phyloP scores from a whole-genome alignment of 2,113 vertebrate genomes.

The Zapornia atra region DNA sequence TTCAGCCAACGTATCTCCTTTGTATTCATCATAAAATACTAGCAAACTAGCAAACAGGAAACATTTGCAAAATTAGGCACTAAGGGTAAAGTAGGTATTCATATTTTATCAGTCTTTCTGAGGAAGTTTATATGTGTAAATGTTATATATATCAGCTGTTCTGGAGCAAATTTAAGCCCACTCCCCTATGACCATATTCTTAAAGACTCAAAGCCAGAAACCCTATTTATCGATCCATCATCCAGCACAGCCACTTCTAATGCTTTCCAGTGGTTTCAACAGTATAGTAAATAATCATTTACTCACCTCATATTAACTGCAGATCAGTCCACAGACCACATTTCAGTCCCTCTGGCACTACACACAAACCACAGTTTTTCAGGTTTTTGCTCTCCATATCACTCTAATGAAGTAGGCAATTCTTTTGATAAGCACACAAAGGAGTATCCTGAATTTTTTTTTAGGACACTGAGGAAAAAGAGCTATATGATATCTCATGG shows the following conservation, averaged over 20 bases:
- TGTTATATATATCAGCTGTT: not conserved
- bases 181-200: not conserved
- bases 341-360: not conserved
- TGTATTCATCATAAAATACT: not conserved
- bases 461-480: not conserved
- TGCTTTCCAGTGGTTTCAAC: not conserved
- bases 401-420: not conserved
- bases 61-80: not conserved
- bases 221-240: not conserved
- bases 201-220: not conserved
- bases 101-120: not conserved
- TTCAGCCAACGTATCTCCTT: not conserved
- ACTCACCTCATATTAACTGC: not conserved
- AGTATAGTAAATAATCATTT: not conserved
- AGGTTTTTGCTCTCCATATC: not conserved
- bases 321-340: not conserved
- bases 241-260: not conserved
- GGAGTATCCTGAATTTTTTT: not conserved
- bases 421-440: not conserved
- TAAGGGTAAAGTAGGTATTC: not conserved
- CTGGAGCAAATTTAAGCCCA: not conserved
- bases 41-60: not conserved
- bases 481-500: not conserved
- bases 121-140: not conserved
- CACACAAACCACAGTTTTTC: not conserved